A percentile compares a stretch with the other conserved stretches of the same genome.
phyloP scores from a whole-genome alignment of 2,888 invertebrate genomes.

The Camptogramma bilineatum region DNA sequence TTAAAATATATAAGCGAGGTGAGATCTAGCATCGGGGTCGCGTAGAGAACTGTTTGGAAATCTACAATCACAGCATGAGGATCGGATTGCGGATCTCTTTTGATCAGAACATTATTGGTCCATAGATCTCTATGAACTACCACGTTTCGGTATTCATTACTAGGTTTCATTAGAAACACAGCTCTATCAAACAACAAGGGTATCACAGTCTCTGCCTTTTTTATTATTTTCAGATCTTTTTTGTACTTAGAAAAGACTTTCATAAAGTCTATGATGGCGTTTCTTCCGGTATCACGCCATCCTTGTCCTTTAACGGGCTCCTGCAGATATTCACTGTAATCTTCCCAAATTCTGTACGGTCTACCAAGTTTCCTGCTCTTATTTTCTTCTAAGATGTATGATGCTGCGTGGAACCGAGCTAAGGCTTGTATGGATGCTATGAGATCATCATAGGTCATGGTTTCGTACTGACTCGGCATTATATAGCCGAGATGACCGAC shows the following conservation, averaged over 20 bases:
- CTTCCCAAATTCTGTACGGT: constrained; percentile 71
- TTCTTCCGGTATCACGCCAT: constrained; percentile 72
- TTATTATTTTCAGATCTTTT: constrained; percentile 52
- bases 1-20: constrained; percentile 85
- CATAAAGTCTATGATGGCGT: constrained; percentile 68
- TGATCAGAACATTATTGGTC: constrained; percentile 87
- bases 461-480: constrained; percentile 60
- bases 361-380: constrained; percentile 63
- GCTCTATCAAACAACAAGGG: constrained; percentile 59
- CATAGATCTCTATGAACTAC: constrained; percentile 87
- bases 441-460: constrained; percentile 69
- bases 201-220: constrained; percentile 54
- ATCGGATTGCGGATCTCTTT: constrained; percentile 54
- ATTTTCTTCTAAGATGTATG: constrained; percentile 75
- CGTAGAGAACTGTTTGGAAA: constrained; percentile 88
- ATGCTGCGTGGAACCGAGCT: constrained; percentile 81
- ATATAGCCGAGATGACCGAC: constrained; percentile 62
- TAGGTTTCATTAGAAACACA: constrained; percentile 67
- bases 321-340: constrained; percentile 62
- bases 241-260: constrained; percentile 67
- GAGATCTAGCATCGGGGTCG: constrained; percentile 88
- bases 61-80: constrained; percentile 87
- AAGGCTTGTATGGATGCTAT: constrained; percentile 70
- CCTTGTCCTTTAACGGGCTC: constrained; percentile 55
- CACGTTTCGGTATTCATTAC: constrained; percentile 74